A percentile compares a stretch with the other conserved stretches of the same genome.
Evolutionary conservation across 2,888 invertebrate genomes (phyloP).

Genomic region (Frankliniella intonsa): DNA sequence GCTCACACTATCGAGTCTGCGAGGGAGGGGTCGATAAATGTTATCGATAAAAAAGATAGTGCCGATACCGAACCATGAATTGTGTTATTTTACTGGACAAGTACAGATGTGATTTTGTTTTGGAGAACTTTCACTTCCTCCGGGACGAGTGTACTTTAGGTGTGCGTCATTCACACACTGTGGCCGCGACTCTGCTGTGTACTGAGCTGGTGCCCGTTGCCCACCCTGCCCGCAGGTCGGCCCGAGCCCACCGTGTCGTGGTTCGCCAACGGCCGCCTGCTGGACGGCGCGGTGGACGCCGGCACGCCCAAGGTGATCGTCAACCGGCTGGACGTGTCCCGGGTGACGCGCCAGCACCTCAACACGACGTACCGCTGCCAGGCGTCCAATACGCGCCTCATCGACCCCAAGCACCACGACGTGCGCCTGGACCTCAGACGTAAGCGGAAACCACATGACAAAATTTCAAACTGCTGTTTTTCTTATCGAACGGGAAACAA

Average conservation of each 20-base stretch:
- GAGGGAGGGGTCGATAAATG: too few relatives aligned
- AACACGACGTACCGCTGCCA: constrained; percentile 84
- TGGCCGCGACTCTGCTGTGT: too few relatives aligned
- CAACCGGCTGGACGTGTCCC: constrained; percentile 69
- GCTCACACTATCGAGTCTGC: too few relatives aligned
- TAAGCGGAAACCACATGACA: constrained; percentile 61
- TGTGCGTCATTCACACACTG: too few relatives aligned
- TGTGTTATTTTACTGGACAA: too few relatives aligned
- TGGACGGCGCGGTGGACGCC: constrained; percentile 65
- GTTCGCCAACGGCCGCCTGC: constrained; percentile 67
- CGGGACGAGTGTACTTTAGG: too few relatives aligned
- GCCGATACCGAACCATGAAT: too few relatives aligned
- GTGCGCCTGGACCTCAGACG: constrained; percentile 78
- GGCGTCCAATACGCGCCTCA: constrained; percentile 81
- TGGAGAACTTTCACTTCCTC: too few relatives aligned
- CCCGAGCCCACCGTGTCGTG: constrained; percentile 77
- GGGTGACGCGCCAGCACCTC: constrained; percentile 68
- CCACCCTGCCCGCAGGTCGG: constrained; percentile 60
- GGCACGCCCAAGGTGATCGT: constrained; percentile 71
- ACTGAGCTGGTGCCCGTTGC: not conserved
- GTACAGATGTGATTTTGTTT: too few relatives aligned
- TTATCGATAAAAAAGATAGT: too few relatives aligned
- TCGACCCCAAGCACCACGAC: constrained; percentile 75
- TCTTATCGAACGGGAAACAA: too few relatives aligned
- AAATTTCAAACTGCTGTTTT: too few relatives aligned